Percentiles rank a stretch among this genome's conserved stretches.
phyloP scores from a whole-genome alignment of 1,140 invertebrate genomes.

The Macrotrachela quadricornifera region DNA sequence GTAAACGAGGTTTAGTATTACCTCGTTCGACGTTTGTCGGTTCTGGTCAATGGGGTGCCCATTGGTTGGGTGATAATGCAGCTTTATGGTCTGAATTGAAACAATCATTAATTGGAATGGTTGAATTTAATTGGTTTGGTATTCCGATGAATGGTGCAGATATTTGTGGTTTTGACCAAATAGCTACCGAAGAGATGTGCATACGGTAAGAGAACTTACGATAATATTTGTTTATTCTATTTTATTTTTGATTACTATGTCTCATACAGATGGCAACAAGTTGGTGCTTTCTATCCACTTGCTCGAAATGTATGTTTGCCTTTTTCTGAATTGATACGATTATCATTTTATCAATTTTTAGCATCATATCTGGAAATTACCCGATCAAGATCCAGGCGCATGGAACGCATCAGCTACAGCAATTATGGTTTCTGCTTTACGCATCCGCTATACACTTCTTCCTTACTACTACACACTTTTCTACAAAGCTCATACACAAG shows the following conservation, averaged over 20 bases:
- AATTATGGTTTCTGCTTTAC: constrained; percentile 39
- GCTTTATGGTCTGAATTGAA: constrained; percentile 22
- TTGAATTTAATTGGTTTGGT: constrained; percentile 7
- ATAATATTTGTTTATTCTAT: no score
- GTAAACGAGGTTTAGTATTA: constrained; percentile 50
- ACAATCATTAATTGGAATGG: constrained; percentile 16
- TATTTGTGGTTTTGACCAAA: constrained; percentile 63
- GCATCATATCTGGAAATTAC: constrained; percentile 15
- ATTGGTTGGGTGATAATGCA: constrained; percentile 55
- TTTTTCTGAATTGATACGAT: no score
- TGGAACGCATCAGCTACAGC: constrained; percentile 3
- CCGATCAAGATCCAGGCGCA: constrained; percentile 18
- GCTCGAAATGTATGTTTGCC: constrained; percentile 17
- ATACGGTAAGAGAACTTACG: not conserved
- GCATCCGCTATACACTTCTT: constrained; percentile 46
- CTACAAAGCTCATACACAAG: constrained; percentile 44
- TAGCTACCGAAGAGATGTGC: constrained; percentile 44
- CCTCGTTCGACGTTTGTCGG: constrained; percentile 59
- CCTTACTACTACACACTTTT: constrained; percentile 63
- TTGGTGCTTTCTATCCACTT: constrained; percentile 37
- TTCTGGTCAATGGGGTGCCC: constrained; percentile 54
- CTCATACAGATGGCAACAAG: constrained; percentile 30
- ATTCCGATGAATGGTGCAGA: constrained; percentile 57
- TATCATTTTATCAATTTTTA: no score
- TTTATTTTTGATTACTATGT: no score